These are phyloP conservation scores for Smithornis capensis DNA, from an alignment of 2,113 vertebrate genomes.

Conservation along the genomic window DNA sequence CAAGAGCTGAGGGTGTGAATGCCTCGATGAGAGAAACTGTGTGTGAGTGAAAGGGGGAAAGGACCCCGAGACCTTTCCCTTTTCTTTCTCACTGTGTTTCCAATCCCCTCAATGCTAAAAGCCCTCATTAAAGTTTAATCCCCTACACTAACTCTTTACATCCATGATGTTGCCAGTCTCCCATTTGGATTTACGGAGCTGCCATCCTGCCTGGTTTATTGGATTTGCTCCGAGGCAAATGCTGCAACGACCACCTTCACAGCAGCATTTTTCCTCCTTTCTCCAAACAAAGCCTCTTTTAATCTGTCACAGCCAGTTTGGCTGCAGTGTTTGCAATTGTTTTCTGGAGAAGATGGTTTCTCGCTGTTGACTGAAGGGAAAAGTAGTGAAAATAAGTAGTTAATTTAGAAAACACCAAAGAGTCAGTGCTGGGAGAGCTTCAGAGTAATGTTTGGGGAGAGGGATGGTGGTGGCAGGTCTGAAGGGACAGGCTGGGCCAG, in stretches of 20 bases:
- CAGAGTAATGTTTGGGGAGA: neutral
- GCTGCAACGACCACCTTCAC: neutral
- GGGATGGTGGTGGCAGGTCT: neutral
- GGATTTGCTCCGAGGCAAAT: accelerated
- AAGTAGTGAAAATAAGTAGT: neutral
- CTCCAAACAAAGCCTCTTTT: neutral
- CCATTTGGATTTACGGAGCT: neutral
- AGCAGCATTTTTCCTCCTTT: accelerated
- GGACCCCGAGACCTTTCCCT: neutral
- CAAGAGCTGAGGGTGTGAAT: accelerated
- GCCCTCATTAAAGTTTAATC: conserved; percentile 2
- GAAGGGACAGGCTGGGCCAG: neutral
- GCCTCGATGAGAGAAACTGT: accelerated
- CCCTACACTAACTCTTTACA: neutral
- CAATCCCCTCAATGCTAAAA: neutral
- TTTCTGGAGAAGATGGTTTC: neutral
- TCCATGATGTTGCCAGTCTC: accelerated
- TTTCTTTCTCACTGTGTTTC: neutral
- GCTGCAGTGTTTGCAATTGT: neutral
- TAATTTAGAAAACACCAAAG: neutral
- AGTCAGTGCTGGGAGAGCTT: neutral
- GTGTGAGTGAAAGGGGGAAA: neutral
- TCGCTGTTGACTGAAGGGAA: neutral
- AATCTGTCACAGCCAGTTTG: neutral
- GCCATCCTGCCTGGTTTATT: neutral